Conservation (phyloP, 2,888 invertebrate species). For the Idaea aversata region DNA sequence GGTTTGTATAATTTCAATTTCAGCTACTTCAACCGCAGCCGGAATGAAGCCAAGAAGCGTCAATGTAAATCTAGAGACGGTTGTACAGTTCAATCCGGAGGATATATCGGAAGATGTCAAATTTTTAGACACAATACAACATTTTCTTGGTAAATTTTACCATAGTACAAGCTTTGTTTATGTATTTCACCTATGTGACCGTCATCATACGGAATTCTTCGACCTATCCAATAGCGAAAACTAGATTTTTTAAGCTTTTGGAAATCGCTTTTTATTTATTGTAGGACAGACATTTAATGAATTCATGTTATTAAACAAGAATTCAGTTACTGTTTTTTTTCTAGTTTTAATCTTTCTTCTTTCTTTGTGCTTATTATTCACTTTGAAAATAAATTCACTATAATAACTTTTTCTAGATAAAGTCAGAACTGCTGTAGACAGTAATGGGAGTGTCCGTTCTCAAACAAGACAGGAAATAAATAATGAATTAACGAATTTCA, state of each 20-base stretch:
- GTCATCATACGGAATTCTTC: no score
- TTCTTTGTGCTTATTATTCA: no score
- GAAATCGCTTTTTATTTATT: no score
- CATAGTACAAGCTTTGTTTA: no score
- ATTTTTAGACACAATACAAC: conserved; percentile 42
- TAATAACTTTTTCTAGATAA: conserved; percentile 30
- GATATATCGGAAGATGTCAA: conserved; percentile 36
- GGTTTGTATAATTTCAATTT: conserved; percentile 21
- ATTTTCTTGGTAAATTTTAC: conserved; percentile 32
- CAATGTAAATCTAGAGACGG: conserved; percentile 53
- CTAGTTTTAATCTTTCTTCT: no score
- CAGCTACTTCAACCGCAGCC: conserved; percentile 21
- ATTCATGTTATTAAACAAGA: no score
- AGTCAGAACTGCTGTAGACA: conserved; percentile 34
- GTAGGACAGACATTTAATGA: no score
- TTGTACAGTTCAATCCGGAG: conserved; percentile 46
- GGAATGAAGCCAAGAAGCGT: conserved; percentile 38
- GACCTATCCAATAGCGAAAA: no score
- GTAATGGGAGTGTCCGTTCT: conserved; percentile 11
- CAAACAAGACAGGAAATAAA: conserved; percentile 5
- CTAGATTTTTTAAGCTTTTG: no score
- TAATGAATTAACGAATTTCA: conserved; percentile 44
- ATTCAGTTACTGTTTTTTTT: no score
- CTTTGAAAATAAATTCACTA: not conserved
- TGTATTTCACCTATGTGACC: no score